Conservation (phyloP, 2,113 vertebrate genomes). For the Pelobates fuscus region DNA sequence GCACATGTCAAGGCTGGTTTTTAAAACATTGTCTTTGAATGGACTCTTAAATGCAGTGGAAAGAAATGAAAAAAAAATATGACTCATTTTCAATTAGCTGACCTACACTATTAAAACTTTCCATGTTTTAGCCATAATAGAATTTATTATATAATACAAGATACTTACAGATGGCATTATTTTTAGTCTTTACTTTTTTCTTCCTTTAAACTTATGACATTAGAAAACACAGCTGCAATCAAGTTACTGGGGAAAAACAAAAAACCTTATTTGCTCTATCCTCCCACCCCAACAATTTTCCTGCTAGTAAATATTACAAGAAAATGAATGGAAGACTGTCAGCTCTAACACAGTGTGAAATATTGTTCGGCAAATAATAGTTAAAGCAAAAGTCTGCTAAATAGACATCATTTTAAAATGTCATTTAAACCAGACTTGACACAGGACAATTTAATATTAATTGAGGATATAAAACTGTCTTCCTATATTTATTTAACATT, state of each 20-base stretch:
- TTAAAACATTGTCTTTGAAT: constrained; percentile 93
- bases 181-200: constrained; percentile 68
- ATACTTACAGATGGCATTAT: constrained; percentile 82
- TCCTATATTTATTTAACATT: too few relatives aligned
- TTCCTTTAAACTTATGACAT: constrained; percentile 67
- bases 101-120: constrained; percentile 87
- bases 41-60: constrained; percentile 81
- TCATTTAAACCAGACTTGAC: too few relatives aligned
- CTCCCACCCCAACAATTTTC: background rate
- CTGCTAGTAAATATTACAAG: constrained; percentile 10
- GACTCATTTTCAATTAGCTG: constrained; percentile 86
- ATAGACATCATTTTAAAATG: too few relatives aligned
- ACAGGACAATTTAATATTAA: too few relatives aligned
- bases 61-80: constrained; percentile 74
- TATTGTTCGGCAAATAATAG: too few relatives aligned
- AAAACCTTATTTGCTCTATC: constrained; percentile 4
- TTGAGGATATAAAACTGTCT: too few relatives aligned
- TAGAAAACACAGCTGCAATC: constrained; percentile 71
- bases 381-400: too few relatives aligned
- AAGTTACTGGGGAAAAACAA: constrained; percentile 5
- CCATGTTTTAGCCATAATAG: constrained; percentile 86
- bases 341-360: background rate
- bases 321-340: background rate
- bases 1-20: constrained; percentile 69
- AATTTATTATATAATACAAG: constrained; percentile 83